A percentile compares a stretch with the other conserved stretches of the same genome.
These are phyloP conservation scores for Drosophila paramelanica DNA, from an alignment of 2,888 invertebrate genomes.

Conservation along the genomic window DNA sequence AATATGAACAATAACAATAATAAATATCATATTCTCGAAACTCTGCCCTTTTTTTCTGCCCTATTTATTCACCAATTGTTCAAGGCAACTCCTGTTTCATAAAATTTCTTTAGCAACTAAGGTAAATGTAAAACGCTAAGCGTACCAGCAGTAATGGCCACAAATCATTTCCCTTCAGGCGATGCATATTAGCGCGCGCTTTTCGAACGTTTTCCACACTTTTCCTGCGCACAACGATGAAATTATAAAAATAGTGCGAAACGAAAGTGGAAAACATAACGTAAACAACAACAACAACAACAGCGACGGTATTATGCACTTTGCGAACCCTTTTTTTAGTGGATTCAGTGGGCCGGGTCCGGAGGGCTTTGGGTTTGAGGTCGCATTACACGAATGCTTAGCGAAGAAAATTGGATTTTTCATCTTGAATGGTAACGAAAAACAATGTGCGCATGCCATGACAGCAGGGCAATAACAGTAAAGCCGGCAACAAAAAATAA, in stretches of 20 bases:
- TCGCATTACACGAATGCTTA: constrained; percentile 72
- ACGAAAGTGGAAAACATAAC: constrained; percentile 43
- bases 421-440: constrained; percentile 66
- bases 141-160: constrained; percentile 32
- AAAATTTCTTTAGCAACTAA: constrained; percentile 1
- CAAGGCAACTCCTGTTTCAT: neutral
- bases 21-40: too few species aligned
- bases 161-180: constrained; percentile 60
- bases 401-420: constrained; percentile 79
- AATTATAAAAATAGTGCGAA: constrained; percentile 59
- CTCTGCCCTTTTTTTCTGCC: too few species aligned
- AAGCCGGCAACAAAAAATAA: constrained; percentile 74
- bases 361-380: constrained; percentile 17
- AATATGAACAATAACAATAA: neutral
- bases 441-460: constrained; percentile 65
- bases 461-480: constrained; percentile 67
- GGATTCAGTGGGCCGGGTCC: constrained; percentile 13
- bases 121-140: constrained; percentile 13
- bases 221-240: constrained; percentile 27
- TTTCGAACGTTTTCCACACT: constrained; percentile 55
- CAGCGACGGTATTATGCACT: constrained; percentile 48
- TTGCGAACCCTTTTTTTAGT: constrained; percentile 59
- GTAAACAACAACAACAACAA: constrained; percentile 17
- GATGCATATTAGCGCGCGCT: constrained; percentile 53
- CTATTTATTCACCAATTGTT: too few species aligned